Percentiles rank a stretch among this genome's conserved stretches.
Evolutionary conservation across 2,888 invertebrate species (phyloP).

Genomic region (Ophioninae sp.): DNA sequence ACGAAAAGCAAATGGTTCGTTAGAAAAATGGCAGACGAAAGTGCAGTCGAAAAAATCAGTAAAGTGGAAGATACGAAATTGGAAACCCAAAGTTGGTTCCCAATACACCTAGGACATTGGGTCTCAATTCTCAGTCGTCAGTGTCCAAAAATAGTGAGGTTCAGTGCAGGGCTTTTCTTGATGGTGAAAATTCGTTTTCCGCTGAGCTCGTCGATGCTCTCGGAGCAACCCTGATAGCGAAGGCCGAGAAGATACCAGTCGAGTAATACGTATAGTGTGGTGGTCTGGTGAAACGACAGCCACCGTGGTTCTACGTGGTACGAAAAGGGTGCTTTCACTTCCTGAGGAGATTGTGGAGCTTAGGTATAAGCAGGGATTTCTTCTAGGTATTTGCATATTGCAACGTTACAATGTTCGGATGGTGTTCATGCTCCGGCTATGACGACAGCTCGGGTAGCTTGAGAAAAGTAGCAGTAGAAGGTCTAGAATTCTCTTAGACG

Average conservation of each 20-base stretch:
- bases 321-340: slow-evolving; percentile 49
- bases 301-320: slow-evolving; percentile 12
- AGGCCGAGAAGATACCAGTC: slow-evolving; percentile 42
- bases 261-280: slow-evolving; percentile 36
- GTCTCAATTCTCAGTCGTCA: background rate
- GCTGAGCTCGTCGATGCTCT: slow-evolving; percentile 44
- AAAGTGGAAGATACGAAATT: background rate
- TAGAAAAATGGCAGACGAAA: background rate
- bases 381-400: slow-evolving; percentile 21
- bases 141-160: background rate
- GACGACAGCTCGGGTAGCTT: background rate
- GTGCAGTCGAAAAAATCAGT: background rate
- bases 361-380: slow-evolving; percentile 29
- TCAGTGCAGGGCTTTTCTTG: background rate
- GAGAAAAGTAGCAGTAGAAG: background rate
- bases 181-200: slow-evolving; percentile 34
- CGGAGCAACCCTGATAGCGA: slow-evolving; percentile 49
- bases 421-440: background rate
- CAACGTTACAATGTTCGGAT: slow-evolving; percentile 6
- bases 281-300: slow-evolving; percentile 38
- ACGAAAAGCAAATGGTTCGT: background rate
- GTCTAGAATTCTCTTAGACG: background rate
- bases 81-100: background rate
- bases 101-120: background rate
- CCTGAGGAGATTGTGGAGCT: slow-evolving; percentile 43